phyloP scores from a whole-genome alignment of 1,140 invertebrate genomes.

The Batillaria attramentaria region DNA sequence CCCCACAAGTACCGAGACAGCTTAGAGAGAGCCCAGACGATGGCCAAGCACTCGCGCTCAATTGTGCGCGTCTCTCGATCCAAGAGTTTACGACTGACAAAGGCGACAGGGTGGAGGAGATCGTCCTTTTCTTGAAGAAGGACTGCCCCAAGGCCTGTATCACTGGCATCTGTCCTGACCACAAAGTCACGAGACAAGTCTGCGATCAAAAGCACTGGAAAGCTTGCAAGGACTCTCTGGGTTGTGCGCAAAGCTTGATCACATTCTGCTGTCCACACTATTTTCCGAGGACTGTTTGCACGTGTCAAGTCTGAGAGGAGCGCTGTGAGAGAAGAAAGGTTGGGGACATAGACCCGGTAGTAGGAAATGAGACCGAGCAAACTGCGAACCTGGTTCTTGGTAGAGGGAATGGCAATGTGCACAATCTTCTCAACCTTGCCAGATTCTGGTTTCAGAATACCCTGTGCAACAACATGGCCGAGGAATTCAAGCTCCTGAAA shows the following conservation, averaged over 20 bases:
- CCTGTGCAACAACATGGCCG: background rate
- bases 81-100: constrained; percentile 42
- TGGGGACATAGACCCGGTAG: background rate
- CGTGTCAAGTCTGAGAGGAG: too few relatives aligned
- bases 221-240: constrained; percentile 28
- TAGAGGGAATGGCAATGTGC: background rate
- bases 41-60: constrained; percentile 70
- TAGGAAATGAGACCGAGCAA: constrained; percentile 8
- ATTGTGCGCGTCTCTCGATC: constrained; percentile 51
- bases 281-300: too few relatives aligned
- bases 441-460: background rate
- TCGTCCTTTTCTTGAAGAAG: constrained; percentile 47
- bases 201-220: constrained; percentile 33
- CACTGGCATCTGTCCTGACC: constrained; percentile 59
- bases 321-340: too few relatives aligned
- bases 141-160: constrained; percentile 44
- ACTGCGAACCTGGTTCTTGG: background rate
- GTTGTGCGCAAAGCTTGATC: background rate
- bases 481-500: background rate
- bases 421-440: background rate
- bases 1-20: constrained; percentile 67
- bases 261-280: constrained; percentile 1
- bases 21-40: constrained; percentile 68
- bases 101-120: constrained; percentile 47
- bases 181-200: constrained; percentile 61